phyloP scores from a whole-genome alignment of 2,113 vertebrate species.

The Amia ocellicauda region DNA sequence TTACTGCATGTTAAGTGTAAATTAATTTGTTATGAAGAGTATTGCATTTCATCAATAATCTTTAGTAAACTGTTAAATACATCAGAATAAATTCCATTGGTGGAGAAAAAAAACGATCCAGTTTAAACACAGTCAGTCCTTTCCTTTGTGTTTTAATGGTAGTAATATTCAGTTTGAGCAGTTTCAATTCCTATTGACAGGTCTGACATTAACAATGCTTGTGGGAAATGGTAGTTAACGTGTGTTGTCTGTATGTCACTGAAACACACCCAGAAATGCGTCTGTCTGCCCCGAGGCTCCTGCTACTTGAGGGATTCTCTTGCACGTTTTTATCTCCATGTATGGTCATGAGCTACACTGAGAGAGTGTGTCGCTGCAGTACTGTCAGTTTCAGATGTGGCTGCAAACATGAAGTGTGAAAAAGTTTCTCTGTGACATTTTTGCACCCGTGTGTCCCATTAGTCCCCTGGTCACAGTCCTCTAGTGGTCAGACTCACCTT shows the following conservation, averaged over 20 bases:
- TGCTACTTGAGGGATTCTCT: conserved; percentile 5
- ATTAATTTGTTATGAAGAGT: too few relatives aligned
- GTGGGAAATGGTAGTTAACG: not conserved
- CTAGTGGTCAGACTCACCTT: too few relatives aligned
- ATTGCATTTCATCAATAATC: too few relatives aligned
- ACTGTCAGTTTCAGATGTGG: conserved; percentile 46
- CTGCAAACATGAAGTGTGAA: conserved; percentile 61
- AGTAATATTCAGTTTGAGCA: too few relatives aligned
- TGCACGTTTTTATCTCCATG: conserved; percentile 60
- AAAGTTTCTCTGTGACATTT: conserved; percentile 7
- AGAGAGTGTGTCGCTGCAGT: conserved; percentile 26
- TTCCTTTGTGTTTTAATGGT: too few relatives aligned
- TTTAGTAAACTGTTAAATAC: too few relatives aligned
- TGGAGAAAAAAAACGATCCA: too few relatives aligned
- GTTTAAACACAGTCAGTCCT: too few relatives aligned
- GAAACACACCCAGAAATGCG: not conserved
- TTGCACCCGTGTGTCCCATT: not conserved
- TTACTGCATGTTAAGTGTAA: too few relatives aligned
- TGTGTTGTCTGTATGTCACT: not conserved
- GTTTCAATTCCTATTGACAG: too few relatives aligned
- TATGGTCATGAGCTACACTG: conserved; percentile 54
- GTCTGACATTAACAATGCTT: too few relatives aligned
- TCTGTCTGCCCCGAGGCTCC: not conserved
- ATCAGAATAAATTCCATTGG: too few relatives aligned
- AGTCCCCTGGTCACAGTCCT: not conserved